Evolutionary conservation across 2,888 invertebrate species (phyloP).

Genomic region (Hypselothyrea guttata): DNA sequence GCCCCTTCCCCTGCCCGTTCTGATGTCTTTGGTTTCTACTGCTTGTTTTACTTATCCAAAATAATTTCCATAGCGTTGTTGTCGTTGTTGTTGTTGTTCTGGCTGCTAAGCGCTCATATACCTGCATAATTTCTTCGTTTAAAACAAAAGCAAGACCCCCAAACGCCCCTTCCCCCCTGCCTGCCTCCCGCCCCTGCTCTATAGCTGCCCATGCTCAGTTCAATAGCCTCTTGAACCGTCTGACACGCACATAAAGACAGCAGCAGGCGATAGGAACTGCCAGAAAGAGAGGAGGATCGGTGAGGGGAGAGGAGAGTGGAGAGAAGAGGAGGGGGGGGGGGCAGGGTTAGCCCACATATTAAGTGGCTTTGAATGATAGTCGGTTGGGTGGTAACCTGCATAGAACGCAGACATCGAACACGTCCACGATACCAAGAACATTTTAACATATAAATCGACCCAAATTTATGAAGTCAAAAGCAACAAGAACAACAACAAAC

Average conservation of each 20-base stretch:
- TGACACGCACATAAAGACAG: neutral
- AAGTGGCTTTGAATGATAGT: slow-evolving; percentile 31
- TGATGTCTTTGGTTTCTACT: slow-evolving; percentile 2
- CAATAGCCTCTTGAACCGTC: slow-evolving; percentile 65
- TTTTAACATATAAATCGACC: slow-evolving; percentile 46
- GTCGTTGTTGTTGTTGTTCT: too few relatives aligned
- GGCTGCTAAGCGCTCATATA: slow-evolving; percentile 53
- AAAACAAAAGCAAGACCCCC: slow-evolving; percentile 61
- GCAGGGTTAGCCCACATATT: slow-evolving; percentile 30
- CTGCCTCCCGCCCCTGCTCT: slow-evolving; percentile 10
- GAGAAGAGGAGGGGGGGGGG: neutral
- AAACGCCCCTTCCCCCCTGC: slow-evolving; percentile 14
- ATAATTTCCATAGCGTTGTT: slow-evolving; percentile 63
- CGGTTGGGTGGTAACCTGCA: slow-evolving; percentile 32
- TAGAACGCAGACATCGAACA: slow-evolving; percentile 6
- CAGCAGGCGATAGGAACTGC: neutral
- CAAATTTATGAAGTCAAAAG: slow-evolving; percentile 43
- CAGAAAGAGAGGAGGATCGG: too few relatives aligned
- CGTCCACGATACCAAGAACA: slow-evolving; percentile 28
- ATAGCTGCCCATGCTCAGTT: slow-evolving; percentile 39
- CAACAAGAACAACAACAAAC: slow-evolving; percentile 7
- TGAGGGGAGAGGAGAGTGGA: too few relatives aligned
- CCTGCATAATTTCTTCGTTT: slow-evolving; percentile 55
- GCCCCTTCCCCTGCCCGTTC: too few relatives aligned
- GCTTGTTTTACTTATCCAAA: slow-evolving; percentile 19